Base-by-base conservation (phyloP, 2,113 vertebrate genomes). In the Xenotilapia leptura region DNA sequence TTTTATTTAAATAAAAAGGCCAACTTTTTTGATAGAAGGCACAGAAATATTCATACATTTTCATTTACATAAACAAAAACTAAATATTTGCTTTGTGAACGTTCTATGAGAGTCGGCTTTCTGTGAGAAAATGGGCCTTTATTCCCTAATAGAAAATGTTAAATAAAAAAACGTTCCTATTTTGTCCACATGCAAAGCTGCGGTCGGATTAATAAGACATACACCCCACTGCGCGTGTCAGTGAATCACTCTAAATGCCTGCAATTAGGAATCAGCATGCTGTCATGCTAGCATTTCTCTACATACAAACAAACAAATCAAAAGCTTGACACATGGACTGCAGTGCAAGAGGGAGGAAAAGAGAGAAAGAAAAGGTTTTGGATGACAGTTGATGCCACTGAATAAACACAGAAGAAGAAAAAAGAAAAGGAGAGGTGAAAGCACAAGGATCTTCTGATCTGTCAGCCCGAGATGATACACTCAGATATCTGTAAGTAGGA, bases 181-280 rank as follows among this genome's bases (percentile, higher is more conserved):
- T 75, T 75, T 15, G 42, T 75, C 42, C 70, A 49, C 70, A 49
- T 49, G 14, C 70, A 75, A 49, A 75, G 8, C 70, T 49, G 28
- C 6, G 0, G 42, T 47, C 1, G 23, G 70, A 47, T 42, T 73
- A 73, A 47, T 75, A 45, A 47, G 40, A 49, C 42, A 17, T 3
- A 28, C 42, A 28, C 23, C 70, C 70, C 23, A 0, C 23, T 75
- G 68, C 3, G 23, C 1, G 0, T 47, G 68, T 73, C 23, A 45
- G 40, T 47, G 68, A 70, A 23, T 70, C 65, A 23, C n/a, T 70
- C 65, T 23, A 70, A 73, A 45, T 77, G 0, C 0, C 15, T 77
- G 26, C 70, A 28, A 49, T 77, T 77, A 77, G 70, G 49, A 49
- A 77, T 77, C 70, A 77, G 42, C 70, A 47, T 12, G 21, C 70